Evolutionary conservation across 2,888 invertebrate genomes (phyloP).

Genomic region (Arenicola marina): DNA sequence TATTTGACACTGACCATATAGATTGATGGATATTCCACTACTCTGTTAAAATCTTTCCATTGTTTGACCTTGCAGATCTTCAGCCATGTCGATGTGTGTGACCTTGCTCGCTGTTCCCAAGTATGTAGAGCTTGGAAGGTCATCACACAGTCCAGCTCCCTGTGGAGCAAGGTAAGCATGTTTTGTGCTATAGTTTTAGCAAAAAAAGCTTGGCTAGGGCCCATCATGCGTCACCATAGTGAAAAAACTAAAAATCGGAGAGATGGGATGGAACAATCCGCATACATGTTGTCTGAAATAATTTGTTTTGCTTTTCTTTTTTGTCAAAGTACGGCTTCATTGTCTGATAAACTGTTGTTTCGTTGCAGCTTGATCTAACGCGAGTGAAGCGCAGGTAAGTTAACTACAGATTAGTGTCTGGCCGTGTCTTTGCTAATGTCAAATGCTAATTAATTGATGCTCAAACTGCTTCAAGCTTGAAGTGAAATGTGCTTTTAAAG

Average conservation of each 20-base stretch:
- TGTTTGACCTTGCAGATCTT: constrained; percentile 52
- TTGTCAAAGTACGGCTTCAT: neutral
- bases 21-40: neutral
- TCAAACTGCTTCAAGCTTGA: no score
- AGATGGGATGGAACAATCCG: neutral
- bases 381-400: constrained; percentile 20
- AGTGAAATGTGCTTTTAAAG: no score
- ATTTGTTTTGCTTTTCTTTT: constrained; percentile 3
- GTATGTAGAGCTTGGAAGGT: constrained; percentile 62
- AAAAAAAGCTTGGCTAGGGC: neutral
- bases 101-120: constrained; percentile 57
- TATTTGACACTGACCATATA: neutral
- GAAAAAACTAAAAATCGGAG: neutral
- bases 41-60: neutral
- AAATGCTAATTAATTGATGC: no score
- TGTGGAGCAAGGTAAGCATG: constrained; percentile 53
- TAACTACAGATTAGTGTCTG: no score
- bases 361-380: constrained; percentile 28
- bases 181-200: neutral
- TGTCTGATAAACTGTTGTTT: neutral
- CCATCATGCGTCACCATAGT: neutral
- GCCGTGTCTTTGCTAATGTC: no score
- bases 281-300: neutral
- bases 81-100: constrained; percentile 54
- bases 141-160: constrained; percentile 49